phyloP scores from a whole-genome alignment of 2,113 vertebrate species.

The Porphyrio hochstetteri region DNA sequence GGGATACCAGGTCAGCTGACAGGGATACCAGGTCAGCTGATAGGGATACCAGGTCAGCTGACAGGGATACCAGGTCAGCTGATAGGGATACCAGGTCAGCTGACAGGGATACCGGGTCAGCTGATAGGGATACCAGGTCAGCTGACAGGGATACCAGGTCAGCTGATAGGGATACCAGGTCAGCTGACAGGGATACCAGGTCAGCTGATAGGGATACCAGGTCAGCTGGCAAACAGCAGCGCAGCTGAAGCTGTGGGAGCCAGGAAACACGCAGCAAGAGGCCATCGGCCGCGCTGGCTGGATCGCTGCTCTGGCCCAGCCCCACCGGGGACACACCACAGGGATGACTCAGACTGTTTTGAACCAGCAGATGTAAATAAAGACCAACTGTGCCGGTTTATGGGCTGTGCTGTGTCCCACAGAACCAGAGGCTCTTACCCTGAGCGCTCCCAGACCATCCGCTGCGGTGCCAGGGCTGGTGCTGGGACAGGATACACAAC shows the following conservation, averaged over 20 bases:
- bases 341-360: neutral
- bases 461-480: neutral
- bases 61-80: neutral
- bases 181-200: neutral
- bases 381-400: rapidly evolving
- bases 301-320: neutral
- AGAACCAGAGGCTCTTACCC: too few relatives aligned
- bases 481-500: rapidly evolving
- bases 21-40: too few relatives aligned
- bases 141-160: rapidly evolving
- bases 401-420: neutral
- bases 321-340: neutral
- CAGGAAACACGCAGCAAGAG: neutral
- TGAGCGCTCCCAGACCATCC: neutral
- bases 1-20: too few relatives aligned
- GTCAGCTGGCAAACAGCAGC: neutral
- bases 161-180: too few relatives aligned
- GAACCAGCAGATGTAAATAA: neutral
- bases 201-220: neutral
- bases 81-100: too few relatives aligned
- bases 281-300: neutral
- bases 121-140: too few relatives aligned
- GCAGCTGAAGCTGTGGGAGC: neutral
- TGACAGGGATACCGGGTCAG: rapidly evolving
- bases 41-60: too few relatives aligned